Base-by-base conservation (phyloP, 2,888 invertebrate species). In the Busseola fusca region DNA sequence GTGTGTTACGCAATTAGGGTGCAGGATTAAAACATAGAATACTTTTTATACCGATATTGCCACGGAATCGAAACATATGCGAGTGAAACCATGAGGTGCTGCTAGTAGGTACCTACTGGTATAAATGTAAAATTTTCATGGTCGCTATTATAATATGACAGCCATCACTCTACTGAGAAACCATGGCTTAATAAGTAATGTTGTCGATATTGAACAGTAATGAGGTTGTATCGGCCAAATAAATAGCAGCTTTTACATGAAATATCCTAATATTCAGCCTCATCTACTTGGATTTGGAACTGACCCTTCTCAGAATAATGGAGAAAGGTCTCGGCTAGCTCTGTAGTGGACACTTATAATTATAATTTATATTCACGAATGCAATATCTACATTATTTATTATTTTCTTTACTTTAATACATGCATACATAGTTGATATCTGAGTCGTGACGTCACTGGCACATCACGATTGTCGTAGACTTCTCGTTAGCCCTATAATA, bases 371-470 rank as follows among this genome's bases (percentile, higher is more conserved):
- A 72, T 63, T 52, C 45, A 54, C 56, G 18, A 30, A 74, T 0
- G 27, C 16, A 59, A 45, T 6, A 34, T 7, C n/a, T 52, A 58
- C 14, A 80, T 69, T 73, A 81, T 83, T 83, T 78, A 81, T 84
- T 84, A 84, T 84, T 84, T 84, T 74, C 69, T 79, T 82, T 63
- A 62, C 62, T 85, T 76, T 85, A 79, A 81, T 87, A 5, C 5
- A 87, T 87, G 80, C 81, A 72, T 82, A 81, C 80, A 82, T 84
- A 87, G 88, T 87, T 88, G 87, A 87, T 83, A 87, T 85, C 71
- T 64, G 70, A 81, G 67, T 65, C 84, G 87, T 89, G 88, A 87
- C 80, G 78, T 74, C 58, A 69, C 71, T 60, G 72, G 78, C 76
- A 74, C 40, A 66, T 78, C 66, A 50, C 67, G 65, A 69, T 77